Conservation (phyloP, 2,113 vertebrate genomes). For the Chaenocephalus aceratus region DNA sequence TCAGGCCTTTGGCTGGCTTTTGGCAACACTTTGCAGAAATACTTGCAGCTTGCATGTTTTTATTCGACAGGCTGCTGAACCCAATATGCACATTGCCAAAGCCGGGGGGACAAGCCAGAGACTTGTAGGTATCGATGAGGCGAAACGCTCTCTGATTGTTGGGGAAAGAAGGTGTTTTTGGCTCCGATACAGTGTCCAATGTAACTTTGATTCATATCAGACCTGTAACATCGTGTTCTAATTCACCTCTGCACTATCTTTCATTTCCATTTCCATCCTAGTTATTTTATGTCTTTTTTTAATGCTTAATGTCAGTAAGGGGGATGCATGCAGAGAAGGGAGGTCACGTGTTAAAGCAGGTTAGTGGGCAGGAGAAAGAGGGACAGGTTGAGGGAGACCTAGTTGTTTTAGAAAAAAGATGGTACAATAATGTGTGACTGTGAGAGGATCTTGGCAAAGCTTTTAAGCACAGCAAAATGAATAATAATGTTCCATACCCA, state of each 20-base stretch:
- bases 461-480: constrained; percentile 86
- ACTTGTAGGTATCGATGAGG: constrained; percentile 38
- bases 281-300: constrained; percentile 34
- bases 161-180: constrained; percentile 8
- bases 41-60: constrained; percentile 64
- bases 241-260: constrained; percentile 28
- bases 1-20: constrained; percentile 64
- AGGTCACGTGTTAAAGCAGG: constrained; percentile 69
- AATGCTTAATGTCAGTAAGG: constrained; percentile 25
- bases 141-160: constrained; percentile 45
- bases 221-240: constrained; percentile 8
- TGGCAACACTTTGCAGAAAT: constrained; percentile 60
- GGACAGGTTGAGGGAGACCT: constrained; percentile 77
- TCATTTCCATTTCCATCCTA: constrained; percentile 22
- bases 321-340: constrained; percentile 67
- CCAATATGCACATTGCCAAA: constrained; percentile 53
- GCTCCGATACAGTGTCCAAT: constrained; percentile 22
- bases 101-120: constrained; percentile 40
- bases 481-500: constrained; percentile 95
- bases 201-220: constrained; percentile 16
- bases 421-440: constrained; percentile 81
- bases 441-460: constrained; percentile 83
- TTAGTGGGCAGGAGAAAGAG: constrained; percentile 73
- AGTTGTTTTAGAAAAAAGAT: constrained; percentile 76
- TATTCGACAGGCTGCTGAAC: constrained; percentile 55